A percentile compares a stretch with the other conserved stretches of the same genome.
These are phyloP conservation scores for Pygoscelis antarcticus DNA, from an alignment of 2,113 vertebrate species.

Conservation along the genomic window DNA sequence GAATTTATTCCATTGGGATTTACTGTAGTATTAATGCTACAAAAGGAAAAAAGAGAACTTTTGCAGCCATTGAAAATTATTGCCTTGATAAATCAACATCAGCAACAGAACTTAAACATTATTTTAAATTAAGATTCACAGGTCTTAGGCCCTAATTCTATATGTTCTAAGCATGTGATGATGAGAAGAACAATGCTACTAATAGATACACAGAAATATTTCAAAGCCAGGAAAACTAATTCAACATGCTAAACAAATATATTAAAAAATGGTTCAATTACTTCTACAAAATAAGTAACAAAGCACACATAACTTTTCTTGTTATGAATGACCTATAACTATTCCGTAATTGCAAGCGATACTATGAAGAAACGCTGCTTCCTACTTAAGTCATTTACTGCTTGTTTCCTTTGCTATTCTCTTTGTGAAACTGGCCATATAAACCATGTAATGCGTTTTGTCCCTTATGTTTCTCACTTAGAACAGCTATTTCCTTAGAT, in stretches of 20 bases:
- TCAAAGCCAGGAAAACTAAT: not conserved
- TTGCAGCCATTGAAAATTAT: not conserved
- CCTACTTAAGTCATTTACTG: not conserved
- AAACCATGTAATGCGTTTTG: not conserved
- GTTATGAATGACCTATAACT: not conserved
- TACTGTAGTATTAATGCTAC: not conserved
- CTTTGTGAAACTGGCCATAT: not conserved
- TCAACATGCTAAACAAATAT: not conserved
- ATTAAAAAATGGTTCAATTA: not conserved
- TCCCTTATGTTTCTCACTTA: not conserved
- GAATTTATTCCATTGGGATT: not conserved
- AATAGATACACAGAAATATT: not conserved
- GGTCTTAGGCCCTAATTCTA: not conserved
- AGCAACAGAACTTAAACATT: not conserved
- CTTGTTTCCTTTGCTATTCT: not conserved
- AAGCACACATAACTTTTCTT: not conserved
- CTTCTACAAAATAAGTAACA: not conserved
- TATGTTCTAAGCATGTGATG: not conserved
- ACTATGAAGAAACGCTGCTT: not conserved
- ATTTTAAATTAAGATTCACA: not conserved
- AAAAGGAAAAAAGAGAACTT: not conserved
- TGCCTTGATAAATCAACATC: not conserved
- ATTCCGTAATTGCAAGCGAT: not conserved
- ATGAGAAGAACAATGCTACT: not conserved
- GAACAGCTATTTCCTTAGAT: not conserved